A percentile compares a stretch with the other conserved stretches of the same genome.
Evolutionary conservation across 2,113 vertebrate species (phyloP).

Genomic region (Mesembrinibis cayennensis): DNA sequence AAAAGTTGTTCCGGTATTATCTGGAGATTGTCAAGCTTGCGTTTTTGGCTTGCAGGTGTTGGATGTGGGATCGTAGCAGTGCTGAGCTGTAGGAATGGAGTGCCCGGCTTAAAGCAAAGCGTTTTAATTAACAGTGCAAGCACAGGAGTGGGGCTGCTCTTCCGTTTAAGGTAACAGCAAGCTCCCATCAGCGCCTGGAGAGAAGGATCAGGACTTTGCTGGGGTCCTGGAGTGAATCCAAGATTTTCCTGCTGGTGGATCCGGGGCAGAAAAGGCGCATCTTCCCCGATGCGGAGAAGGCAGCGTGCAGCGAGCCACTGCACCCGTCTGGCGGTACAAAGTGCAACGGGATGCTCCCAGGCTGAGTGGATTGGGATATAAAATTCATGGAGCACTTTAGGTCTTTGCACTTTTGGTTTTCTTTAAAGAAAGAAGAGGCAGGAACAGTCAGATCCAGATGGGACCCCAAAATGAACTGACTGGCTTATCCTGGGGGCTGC

Average conservation of each 20-base stretch:
- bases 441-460: background rate
- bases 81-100: background rate
- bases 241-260: background rate
- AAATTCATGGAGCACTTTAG: background rate
- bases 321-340: fast-evolving
- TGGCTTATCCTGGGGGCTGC: background rate
- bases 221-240: background rate
- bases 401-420: background rate
- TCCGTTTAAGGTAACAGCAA: background rate
- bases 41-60: background rate
- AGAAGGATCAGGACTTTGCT: background rate
- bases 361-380: too few species aligned
- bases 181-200: background rate
- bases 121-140: background rate
- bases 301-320: background rate
- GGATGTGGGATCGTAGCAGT: background rate
- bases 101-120: background rate
- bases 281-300: background rate
- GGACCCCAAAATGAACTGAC: background rate
- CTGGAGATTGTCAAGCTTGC: background rate
- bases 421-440: background rate
- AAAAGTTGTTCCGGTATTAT: background rate
- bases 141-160: background rate
- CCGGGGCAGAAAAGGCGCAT: fast-evolving
- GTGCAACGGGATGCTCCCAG: background rate